Percentiles rank a stretch among this genome's conserved stretches.
Conservation (phyloP, 2,888 invertebrate genomes). For the Ametastegia equiseti region DNA sequence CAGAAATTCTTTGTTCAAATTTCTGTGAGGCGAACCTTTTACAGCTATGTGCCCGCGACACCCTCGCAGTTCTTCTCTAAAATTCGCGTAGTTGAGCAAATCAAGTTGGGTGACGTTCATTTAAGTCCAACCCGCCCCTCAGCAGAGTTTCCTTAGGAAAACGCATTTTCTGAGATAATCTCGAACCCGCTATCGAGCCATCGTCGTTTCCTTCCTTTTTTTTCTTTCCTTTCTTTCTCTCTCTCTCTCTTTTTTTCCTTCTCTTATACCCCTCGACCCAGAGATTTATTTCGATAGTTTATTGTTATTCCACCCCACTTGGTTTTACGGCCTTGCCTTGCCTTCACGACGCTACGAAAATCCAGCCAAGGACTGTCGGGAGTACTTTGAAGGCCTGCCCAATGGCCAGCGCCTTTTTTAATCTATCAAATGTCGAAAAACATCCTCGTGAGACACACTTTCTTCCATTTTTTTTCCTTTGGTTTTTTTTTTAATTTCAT, state of each 20-base stretch:
- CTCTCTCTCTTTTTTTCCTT: neutral
- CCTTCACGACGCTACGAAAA: conserved; percentile 21
- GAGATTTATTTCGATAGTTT: conserved; percentile 72
- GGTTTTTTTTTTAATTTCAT: too few species aligned
- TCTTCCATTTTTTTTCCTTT: too few species aligned
- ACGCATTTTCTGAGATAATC: conserved; percentile 71
- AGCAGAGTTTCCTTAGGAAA: conserved; percentile 62
- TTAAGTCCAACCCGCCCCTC: conserved; percentile 49
- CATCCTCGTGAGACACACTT: too few species aligned
- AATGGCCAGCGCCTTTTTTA: conserved; percentile 10
- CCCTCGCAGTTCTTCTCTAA: conserved; percentile 32
- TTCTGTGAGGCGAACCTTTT: neutral
- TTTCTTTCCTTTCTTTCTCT: neutral
- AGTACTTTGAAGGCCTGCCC: conserved; percentile 12
- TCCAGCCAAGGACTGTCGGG: conserved; percentile 5
- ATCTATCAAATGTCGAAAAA: conserved; percentile 7
- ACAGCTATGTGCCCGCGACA: neutral
- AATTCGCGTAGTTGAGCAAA: conserved; percentile 48
- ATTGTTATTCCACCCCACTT: conserved; percentile 72
- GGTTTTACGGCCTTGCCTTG: conserved; percentile 65
- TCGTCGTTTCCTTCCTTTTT: conserved; percentile 61
- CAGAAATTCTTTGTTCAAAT: conserved; percentile 28
- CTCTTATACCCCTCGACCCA: conserved; percentile 44
- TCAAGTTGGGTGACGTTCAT: conserved; percentile 47
- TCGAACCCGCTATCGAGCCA: conserved; percentile 66